A percentile compares a stretch with the other conserved stretches of the same genome.
Evolutionary conservation across 2,888 invertebrate genomes (phyloP).

Genomic region (Galerucella pusilla): DNA sequence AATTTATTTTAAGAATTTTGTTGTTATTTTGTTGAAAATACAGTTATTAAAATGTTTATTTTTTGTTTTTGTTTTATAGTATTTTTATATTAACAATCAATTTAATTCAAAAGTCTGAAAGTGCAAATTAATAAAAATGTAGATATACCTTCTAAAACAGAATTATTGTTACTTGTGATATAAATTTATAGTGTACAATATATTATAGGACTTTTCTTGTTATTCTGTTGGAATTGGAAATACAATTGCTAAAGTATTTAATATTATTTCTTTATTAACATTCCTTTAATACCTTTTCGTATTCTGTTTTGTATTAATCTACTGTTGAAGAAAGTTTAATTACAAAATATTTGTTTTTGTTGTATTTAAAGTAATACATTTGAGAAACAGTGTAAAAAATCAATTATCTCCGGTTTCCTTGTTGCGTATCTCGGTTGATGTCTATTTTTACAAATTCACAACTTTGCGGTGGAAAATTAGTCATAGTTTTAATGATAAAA

Average conservation of each 20-base stretch:
- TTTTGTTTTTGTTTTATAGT: background rate
- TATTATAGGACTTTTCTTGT: constrained; percentile 11
- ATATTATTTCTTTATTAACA: background rate
- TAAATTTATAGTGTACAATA: background rate
- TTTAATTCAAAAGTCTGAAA: background rate
- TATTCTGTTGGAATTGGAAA: constrained; percentile 33
- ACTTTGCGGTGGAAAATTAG: background rate
- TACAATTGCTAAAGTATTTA: constrained; percentile 22
- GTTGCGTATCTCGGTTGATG: background rate
- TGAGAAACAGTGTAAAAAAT: background rate
- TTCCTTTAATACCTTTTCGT: background rate
- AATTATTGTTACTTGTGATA: constrained; percentile 6
- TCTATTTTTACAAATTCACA: constrained; percentile 1
- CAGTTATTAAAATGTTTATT: constrained; percentile 17
- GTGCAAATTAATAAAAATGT: background rate
- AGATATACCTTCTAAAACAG: background rate
- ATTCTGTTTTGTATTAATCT: background rate
- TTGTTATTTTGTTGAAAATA: constrained; percentile 38
- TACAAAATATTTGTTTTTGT: background rate
- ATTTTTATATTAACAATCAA: background rate
- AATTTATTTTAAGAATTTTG: constrained; percentile 19
- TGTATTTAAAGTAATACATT: background rate
- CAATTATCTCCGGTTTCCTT: background rate
- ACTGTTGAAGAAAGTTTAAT: background rate
- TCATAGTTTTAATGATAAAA: background rate